Evolutionary conservation across 92 coral and sea anemone genomes (phyloP).

Genomic region (Montipora capitata): DNA sequence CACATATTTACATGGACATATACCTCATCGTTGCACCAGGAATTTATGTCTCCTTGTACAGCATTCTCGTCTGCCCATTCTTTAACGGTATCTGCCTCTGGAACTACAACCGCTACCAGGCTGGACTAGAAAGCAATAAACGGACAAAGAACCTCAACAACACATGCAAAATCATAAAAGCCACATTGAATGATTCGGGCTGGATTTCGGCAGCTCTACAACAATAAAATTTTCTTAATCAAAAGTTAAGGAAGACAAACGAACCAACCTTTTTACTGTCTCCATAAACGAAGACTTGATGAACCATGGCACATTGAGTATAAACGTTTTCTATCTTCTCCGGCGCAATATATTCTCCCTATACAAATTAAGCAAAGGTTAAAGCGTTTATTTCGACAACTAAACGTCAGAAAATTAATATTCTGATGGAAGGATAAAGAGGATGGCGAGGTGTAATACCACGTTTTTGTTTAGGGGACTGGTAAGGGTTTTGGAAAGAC

Average conservation of each 20-base stretch:
- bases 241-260: not conserved
- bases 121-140: slow-evolving; percentile 72
- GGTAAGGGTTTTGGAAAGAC: too few relatives aligned
- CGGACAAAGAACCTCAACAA: not conserved
- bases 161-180: too few relatives aligned
- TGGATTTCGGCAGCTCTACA: too few relatives aligned
- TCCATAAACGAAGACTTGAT: slow-evolving; percentile 93
- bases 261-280: slow-evolving; percentile 83
- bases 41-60: slow-evolving; percentile 78
- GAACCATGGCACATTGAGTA: slow-evolving; percentile 85
- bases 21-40: slow-evolving; percentile 90
- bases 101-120: slow-evolving; percentile 90
- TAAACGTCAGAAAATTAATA: too few relatives aligned
- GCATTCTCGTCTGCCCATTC: slow-evolving; percentile 82
- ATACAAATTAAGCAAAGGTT: not conserved
- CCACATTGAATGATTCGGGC: too few relatives aligned
- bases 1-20: not conserved
- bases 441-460: too few relatives aligned
- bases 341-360: slow-evolving; percentile 98
- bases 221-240: too few relatives aligned
- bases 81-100: slow-evolving; percentile 83
- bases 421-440: too few relatives aligned
- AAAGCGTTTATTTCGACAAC: too few relatives aligned
- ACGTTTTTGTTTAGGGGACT: too few relatives aligned
- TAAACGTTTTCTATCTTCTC: slow-evolving; percentile 94